Percentiles rank a stretch among this genome's conserved stretches.
Conservation (phyloP, 2,888 invertebrate species). For the Calliopum simillimum region DNA sequence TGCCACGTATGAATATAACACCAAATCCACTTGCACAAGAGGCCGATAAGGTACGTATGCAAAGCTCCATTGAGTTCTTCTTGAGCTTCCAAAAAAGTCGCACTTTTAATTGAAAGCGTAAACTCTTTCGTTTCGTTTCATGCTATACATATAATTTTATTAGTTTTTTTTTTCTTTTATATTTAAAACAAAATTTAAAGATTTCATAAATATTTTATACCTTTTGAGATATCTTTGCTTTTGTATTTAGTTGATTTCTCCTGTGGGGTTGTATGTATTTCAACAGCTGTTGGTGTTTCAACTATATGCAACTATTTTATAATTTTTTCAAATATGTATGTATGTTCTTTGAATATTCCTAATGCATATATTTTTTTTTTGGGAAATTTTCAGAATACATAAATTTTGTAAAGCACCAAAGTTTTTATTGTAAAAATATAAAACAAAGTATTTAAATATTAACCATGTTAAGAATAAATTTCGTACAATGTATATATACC, state of each 20-base stretch:
- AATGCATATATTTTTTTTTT: constrained; percentile 1
- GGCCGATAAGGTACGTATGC: constrained; percentile 60
- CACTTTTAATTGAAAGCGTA: constrained; percentile 36
- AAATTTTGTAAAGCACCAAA: not conserved
- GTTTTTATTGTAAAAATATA: not conserved
- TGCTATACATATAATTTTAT: constrained; percentile 36
- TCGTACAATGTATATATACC: not conserved
- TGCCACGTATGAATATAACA: constrained; percentile 67
- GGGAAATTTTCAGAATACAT: too few relatives aligned
- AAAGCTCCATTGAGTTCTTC: not conserved
- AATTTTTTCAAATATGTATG: constrained; percentile 38
- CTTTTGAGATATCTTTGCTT: constrained; percentile 31
- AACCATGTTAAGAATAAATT: not conserved
- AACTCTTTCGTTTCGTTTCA: constrained; percentile 53
- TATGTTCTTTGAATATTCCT: not conserved
- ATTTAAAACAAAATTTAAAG: too few relatives aligned
- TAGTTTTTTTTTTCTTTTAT: too few relatives aligned
- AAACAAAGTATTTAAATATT: not conserved
- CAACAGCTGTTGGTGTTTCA: constrained; percentile 41
- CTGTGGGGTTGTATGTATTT: constrained; percentile 41
- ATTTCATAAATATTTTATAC: constrained; percentile 16
- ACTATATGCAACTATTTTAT: constrained; percentile 28
- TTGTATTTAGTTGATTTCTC: constrained; percentile 34
- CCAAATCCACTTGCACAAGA: constrained; percentile 67
- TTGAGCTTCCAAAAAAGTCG: constrained; percentile 26